A percentile compares a stretch with the other conserved stretches of the same genome.
phyloP scores from a whole-genome alignment of 1,140 invertebrate genomes.

The Caligus rogercresseyi region DNA sequence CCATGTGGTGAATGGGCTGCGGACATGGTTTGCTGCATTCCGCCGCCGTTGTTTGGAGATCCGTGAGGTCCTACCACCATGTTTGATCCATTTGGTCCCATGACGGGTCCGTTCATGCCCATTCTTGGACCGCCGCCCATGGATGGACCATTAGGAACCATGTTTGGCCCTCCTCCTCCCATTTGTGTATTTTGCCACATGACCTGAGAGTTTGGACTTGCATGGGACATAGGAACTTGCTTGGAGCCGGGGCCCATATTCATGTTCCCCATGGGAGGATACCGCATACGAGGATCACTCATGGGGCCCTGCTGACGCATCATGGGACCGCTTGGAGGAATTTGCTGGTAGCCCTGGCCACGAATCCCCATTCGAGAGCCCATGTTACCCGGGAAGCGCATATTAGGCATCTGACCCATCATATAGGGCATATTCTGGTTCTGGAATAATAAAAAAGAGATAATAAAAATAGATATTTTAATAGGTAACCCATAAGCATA shows the following conservation, averaged over 20 bases:
- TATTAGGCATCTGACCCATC: conserved; percentile 17
- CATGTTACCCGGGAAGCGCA: neutral
- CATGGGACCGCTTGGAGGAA: conserved; percentile 20
- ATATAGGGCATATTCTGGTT: conserved; percentile 20
- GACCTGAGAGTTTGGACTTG: neutral
- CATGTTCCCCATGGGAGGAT: neutral
- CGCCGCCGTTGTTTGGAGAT: neutral
- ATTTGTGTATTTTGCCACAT: neutral
- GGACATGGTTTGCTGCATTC: neutral
- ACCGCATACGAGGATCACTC: conserved; percentile 1
- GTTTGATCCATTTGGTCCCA: neutral
- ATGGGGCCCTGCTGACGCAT: conserved; percentile 12
- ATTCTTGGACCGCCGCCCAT: neutral
- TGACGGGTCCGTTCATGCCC: neutral
- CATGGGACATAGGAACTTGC: conserved; percentile 14
- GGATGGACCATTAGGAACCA: neutral
- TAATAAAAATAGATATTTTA: too few species aligned
- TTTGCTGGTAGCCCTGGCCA: conserved; percentile 11
- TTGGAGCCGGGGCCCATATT: neutral
- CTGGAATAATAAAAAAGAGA: conserved; percentile 3
- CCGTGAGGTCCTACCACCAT: neutral
- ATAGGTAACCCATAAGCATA: too few species aligned
- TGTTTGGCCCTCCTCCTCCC: conserved; percentile 3
- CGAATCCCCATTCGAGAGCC: neutral
- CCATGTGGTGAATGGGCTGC: neutral